A percentile compares a stretch with the other conserved stretches of the same genome.
Conservation (phyloP, 1,140 invertebrate species). For the Cyrtorhinus lividipennis region DNA sequence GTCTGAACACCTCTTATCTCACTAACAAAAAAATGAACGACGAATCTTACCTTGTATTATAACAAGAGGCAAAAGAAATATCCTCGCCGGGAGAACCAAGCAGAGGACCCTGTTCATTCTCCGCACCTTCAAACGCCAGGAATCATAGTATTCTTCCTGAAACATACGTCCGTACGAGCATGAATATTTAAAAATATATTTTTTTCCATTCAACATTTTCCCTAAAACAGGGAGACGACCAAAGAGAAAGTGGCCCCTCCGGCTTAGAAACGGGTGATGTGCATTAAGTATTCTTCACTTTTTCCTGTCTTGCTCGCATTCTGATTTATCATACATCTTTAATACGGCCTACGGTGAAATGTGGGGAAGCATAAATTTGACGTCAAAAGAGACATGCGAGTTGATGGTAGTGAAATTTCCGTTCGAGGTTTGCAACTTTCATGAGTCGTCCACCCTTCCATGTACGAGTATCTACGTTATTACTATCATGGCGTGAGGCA, state of each 20-base stretch:
- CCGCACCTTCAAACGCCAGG: conserved; percentile 8
- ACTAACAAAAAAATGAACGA: too few relatives aligned
- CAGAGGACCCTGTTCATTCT: conserved; percentile 14
- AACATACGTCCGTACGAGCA: too few relatives aligned
- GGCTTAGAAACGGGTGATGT: neutral
- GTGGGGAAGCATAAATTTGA: neutral
- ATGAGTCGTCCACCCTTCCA: too few relatives aligned
- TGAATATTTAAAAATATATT: conserved; percentile 2
- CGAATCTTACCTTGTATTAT: conserved; percentile 14
- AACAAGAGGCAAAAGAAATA: conserved; percentile 14
- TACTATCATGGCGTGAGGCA: too few relatives aligned
- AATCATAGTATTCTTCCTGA: conserved; percentile 1
- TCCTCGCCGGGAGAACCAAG: conserved; percentile 15
- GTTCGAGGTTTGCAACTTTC: too few relatives aligned
- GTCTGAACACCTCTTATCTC: too few relatives aligned
- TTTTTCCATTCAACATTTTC: neutral
- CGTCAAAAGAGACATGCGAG: neutral
- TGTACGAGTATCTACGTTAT: too few relatives aligned
- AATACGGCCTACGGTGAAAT: neutral
- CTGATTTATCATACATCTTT: neutral
- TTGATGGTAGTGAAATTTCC: too few relatives aligned
- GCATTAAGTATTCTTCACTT: neutral
- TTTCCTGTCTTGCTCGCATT: neutral
- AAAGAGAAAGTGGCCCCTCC: neutral
- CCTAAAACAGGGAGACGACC: neutral